Evolutionary conservation across 2,888 invertebrate species (phyloP), one percentile per base, ranked within the genome.

Genomic region (Erebia ligea): DNA sequence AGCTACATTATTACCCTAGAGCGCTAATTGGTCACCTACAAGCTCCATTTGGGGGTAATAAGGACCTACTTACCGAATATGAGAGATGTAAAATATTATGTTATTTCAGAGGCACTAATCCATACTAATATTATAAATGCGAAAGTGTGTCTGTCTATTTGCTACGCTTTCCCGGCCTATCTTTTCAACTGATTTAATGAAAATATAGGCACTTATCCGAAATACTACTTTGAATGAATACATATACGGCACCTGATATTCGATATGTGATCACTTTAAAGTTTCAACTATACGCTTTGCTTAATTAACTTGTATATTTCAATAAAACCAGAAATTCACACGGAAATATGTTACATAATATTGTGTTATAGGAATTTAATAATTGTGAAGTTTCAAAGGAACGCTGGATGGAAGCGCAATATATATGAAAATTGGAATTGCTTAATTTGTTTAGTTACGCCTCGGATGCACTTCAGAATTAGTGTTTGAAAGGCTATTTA

Each of bases 251-350:
- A 34, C 5, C 6, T 6, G 0, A 34, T 34, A 34, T 34, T 34
- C 6, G 34, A 34, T 5, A 34, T 34, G 34, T 34, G 34, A 34
- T 34, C 34, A 34, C 34, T 34, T 6, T 34, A 5, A 34, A 6
- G 34, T 34, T 34, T 6, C 34, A 34, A 34, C 34, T 6, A 34
- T 34, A 34, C 34, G 2, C 1, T 5, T 34, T 6, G 6, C 50
- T 50, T 50, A n/a, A 63, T 63, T 63, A 48, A 63, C 9, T 21
- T 63, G 3, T 8, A n/a, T 25, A 50, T 19, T 61, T 19, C 13
- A 45, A 40, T 58, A 9, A n/a, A 54, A 19, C 54, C 54, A 19
- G 19, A 10, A 54, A 2, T 54, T 54, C 19, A 10, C 10, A 10
- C 54, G 10, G 54, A 54, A 54, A 54, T 54, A 19, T 54, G 54